phyloP scores from a whole-genome alignment of 2,113 vertebrate species.

The Jacana jacana region DNA sequence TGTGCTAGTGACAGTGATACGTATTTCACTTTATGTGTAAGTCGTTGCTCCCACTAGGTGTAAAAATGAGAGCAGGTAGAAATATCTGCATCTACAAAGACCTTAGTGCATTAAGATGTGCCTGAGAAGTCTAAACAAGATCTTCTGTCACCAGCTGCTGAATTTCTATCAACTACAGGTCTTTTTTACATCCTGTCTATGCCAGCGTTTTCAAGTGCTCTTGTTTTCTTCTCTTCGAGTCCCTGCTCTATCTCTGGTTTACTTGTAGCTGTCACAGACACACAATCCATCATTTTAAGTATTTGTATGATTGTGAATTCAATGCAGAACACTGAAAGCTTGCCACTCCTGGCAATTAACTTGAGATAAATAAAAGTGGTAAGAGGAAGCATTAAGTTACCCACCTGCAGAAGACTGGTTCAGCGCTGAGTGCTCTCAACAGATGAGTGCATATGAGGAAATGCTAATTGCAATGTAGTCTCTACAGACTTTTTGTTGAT shows the following conservation, averaged over 20 bases:
- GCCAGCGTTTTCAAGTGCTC: background rate
- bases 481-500: background rate
- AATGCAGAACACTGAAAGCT: background rate
- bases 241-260: background rate
- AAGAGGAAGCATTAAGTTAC: slow-evolving; percentile 29
- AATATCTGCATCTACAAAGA: background rate
- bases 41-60: background rate
- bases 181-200: background rate
- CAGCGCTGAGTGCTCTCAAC: background rate
- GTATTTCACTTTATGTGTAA: background rate
- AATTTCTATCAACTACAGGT: background rate
- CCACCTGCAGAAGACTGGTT: slow-evolving; percentile 37
- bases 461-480: slow-evolving; percentile 10
- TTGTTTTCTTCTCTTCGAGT: background rate
- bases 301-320: background rate
- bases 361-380: slow-evolving; percentile 24
- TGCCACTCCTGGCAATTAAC: slow-evolving; percentile 35
- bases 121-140: background rate
- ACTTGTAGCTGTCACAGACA: background rate
- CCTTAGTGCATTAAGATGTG: background rate
- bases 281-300: background rate
- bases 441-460: slow-evolving; percentile 13
- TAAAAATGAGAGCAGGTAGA: background rate
- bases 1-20: background rate
- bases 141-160: background rate